phyloP scores from a whole-genome alignment of 2,797 vertebrate species.

The Ceyx erithaca region DNA sequence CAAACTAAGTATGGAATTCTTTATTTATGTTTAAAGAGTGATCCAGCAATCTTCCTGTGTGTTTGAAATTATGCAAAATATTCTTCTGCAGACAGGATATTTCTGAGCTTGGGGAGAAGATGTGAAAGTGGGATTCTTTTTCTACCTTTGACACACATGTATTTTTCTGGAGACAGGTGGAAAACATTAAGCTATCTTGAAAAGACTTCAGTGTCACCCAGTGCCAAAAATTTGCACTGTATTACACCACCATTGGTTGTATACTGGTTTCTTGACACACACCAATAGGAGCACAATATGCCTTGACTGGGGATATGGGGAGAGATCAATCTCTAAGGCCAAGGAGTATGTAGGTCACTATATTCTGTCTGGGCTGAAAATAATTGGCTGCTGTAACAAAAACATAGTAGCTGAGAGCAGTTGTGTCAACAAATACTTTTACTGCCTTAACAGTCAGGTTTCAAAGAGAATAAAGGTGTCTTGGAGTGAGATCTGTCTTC shows the following conservation, averaged over 20 bases:
- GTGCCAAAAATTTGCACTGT: background rate
- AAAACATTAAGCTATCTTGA: background rate
- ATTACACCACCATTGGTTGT: rapidly evolving
- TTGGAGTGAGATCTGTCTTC: background rate
- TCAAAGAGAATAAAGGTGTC: background rate
- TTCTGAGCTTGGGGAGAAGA: background rate
- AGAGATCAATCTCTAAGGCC: background rate
- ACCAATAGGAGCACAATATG: rapidly evolving
- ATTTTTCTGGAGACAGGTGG: background rate
- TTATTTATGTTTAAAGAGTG: background rate
- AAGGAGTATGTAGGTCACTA: background rate
- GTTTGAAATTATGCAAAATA: background rate
- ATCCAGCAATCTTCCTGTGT: background rate
- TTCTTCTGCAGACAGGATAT: background rate
- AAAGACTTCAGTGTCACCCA: background rate
- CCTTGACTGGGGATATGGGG: rapidly evolving
- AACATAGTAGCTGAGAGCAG: background rate
- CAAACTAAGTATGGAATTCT: background rate
- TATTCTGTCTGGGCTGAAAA: background rate
- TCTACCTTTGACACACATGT: rapidly evolving
- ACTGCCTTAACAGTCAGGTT: background rate
- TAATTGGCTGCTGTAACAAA: background rate
- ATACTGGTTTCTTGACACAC: background rate
- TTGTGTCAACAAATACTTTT: background rate
- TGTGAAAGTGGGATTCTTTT: background rate